Percentiles rank a stretch among this genome's conserved stretches.
These are phyloP conservation scores for Zeus faber DNA, from an alignment of 2,113 vertebrate genomes.

Conservation along the genomic window DNA sequence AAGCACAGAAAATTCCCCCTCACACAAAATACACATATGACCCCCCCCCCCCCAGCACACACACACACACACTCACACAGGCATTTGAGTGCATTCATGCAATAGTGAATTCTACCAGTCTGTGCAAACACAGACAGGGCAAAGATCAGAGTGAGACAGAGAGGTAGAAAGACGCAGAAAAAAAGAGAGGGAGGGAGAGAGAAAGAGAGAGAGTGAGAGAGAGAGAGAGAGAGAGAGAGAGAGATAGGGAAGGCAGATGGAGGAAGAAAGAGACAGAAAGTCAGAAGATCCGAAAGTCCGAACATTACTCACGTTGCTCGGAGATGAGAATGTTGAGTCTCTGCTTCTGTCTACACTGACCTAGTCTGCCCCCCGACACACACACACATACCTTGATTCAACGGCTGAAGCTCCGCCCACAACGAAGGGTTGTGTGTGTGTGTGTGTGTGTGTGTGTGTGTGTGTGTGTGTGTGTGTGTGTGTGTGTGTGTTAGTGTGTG, in stretches of 20 bases:
- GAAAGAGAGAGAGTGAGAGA: neutral
- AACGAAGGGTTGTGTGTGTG: too few relatives aligned
- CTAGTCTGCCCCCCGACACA: too few relatives aligned
- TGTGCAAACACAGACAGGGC: conserved; percentile 67
- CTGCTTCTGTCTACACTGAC: too few relatives aligned
- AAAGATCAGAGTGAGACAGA: conserved; percentile 48
- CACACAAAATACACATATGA: conserved; percentile 33
- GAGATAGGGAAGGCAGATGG: neutral
- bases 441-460: too few relatives aligned
- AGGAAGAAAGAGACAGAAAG: neutral
- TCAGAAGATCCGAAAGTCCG: neutral
- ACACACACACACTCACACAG: conserved; percentile 34
- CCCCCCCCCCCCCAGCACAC: conserved; percentile 14
- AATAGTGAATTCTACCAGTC: conserved; percentile 38
- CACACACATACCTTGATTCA: too few relatives aligned
- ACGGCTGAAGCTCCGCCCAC: too few relatives aligned
- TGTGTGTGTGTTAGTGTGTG: too few relatives aligned
- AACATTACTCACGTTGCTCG: too few relatives aligned
- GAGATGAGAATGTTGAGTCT: too few relatives aligned
- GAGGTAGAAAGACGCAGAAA: conserved; percentile 9
- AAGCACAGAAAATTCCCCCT: conserved; percentile 17
- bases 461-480: too few relatives aligned
- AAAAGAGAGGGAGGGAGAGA: conserved; percentile 1
- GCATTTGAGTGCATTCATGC: conserved; percentile 57
- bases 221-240: neutral